These are phyloP conservation scores for Aurelia coerulea DNA, from an alignment of 30 jellyfish, hydroid and myxozoan species.

Conservation along the genomic window DNA sequence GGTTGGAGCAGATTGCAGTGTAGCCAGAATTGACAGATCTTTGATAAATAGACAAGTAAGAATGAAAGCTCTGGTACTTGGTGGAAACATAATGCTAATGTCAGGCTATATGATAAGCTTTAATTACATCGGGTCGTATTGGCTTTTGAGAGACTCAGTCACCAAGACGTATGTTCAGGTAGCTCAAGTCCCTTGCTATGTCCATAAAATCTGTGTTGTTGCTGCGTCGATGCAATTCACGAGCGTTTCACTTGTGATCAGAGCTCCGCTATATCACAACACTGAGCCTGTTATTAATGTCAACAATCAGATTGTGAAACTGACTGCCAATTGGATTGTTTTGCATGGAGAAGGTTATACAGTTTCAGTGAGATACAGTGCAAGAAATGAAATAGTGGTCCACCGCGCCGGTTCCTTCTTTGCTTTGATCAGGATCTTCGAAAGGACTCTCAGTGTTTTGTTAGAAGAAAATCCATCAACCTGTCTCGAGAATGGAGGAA, in stretches of 20 bases:
- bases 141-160: constrained; percentile 20
- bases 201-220: constrained; percentile 34
- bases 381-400: constrained; percentile 23
- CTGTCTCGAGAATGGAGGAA: constrained; percentile 38
- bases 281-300: background rate
- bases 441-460: constrained; percentile 22
- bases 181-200: constrained; percentile 36
- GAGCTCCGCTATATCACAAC: constrained; percentile 22
- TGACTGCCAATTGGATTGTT: constrained; percentile 3
- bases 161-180: constrained; percentile 5
- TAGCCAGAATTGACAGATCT: constrained; percentile 8
- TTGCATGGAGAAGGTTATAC: background rate
- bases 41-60: background rate
- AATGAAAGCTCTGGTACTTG: constrained; percentile 7
- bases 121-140: constrained; percentile 26
- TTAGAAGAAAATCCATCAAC: background rate
- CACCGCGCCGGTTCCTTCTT: background rate
- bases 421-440: constrained; percentile 36
- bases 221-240: constrained; percentile 17
- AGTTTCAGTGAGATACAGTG: constrained; percentile 15
- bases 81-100: constrained; percentile 20
- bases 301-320: background rate
- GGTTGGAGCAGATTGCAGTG: constrained; percentile 57
- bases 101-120: constrained; percentile 21
- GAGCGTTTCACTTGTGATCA: constrained; percentile 6